Evolutionary conservation across 2,797 vertebrate species (phyloP).

Genomic region (Streptopelia turtur): DNA sequence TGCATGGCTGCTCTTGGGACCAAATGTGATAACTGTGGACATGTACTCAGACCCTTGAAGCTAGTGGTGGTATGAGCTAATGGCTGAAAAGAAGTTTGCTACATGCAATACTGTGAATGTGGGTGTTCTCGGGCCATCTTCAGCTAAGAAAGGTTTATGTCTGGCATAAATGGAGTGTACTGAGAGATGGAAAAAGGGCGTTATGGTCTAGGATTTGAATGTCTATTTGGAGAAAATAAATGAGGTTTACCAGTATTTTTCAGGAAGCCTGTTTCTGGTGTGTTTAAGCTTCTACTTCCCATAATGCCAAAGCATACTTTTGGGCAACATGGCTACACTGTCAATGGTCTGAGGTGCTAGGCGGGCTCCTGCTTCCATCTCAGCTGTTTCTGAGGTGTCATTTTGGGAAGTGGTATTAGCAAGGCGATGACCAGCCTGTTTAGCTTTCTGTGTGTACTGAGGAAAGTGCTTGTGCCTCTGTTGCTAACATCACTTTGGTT

Average conservation of each 20-base stretch:
- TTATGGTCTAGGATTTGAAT: background rate
- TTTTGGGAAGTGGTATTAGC: fast-evolving
- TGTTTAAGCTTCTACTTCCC: background rate
- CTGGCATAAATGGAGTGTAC: background rate
- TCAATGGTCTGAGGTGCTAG: background rate
- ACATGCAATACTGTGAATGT: background rate
- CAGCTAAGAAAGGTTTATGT: background rate
- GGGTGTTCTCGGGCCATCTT: background rate
- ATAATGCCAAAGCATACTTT: background rate
- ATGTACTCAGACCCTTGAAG: background rate
- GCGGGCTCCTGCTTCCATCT: background rate
- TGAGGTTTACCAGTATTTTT: background rate
- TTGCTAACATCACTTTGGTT: background rate
- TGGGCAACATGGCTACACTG: fast-evolving
- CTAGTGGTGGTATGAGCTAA: background rate
- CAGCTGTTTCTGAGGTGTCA: background rate
- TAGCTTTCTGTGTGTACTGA: background rate
- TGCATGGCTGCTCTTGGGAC: background rate
- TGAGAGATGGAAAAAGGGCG: background rate
- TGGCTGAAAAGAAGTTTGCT: background rate
- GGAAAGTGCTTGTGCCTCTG: background rate
- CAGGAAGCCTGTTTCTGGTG: background rate
- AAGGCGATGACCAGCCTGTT: fast-evolving
- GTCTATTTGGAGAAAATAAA: background rate
- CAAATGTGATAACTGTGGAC: background rate